Base-by-base conservation (phyloP, 2,113 vertebrate genomes). In the Neogobius melanostomus region DNA sequence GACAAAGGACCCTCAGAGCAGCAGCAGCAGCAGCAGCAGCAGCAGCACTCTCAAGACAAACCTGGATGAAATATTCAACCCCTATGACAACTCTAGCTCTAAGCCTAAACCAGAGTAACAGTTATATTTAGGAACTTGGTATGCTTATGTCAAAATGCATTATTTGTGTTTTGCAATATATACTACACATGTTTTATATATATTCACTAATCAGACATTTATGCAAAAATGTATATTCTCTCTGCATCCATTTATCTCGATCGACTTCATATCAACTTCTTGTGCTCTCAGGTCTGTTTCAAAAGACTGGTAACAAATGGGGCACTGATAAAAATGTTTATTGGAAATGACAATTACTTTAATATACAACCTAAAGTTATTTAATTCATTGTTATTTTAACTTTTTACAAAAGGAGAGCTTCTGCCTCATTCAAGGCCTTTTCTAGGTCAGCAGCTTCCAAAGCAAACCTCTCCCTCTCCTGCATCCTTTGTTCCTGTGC, bases 401-500 rank as follows among this genome's bases (percentile, higher is more conserved):
- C 21, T 21, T 21, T 21, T 21, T 81, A 77, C 1, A 57, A 72
- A 77, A 83, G 43, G 51, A 81, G 87, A 16, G 7, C 72, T 60
- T 93, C 90, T 15, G 91, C 91, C 54, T 91, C 88, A 54, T 83
- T 75, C 8, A 93, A 76, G 64, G 87, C 81, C 50, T 77, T 77
- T 75, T 93, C 87, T 74, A 91, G 79, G 52, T 88, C 82, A 46
- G 85, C 81, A 14, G 79, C 85, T 51, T 91, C 81, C 72, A 74
- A 47, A 7, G 74, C 80, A 65, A 93, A 90, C 42, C 53, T 65
- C 71, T 91, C 75, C n/a, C 84, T 72, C 10, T 93, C 90, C 51
- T 83, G 77, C 36, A 49, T 69, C 79, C 91, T 83, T 8, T 74
- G 70, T 36, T 90, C 83, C 21, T 80, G 80, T 0, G 77, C 80